Conservation (phyloP, 2,113 vertebrate genomes). For the Carassius auratus region DNA sequence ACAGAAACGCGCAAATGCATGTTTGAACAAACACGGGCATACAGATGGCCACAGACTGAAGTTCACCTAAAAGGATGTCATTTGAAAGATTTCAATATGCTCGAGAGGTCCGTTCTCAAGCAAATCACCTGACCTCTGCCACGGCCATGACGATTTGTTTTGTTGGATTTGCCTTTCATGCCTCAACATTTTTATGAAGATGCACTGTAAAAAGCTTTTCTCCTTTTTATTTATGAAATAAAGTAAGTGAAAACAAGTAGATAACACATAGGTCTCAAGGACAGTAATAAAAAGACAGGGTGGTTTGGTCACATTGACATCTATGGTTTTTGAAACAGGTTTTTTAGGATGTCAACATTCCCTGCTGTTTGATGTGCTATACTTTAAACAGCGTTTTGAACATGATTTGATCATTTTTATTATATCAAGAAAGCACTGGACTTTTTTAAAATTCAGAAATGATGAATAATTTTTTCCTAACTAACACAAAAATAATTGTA, state of each 20-base stretch:
- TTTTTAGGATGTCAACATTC: not conserved
- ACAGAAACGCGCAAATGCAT: slow-evolving; percentile 55
- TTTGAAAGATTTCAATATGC: slow-evolving; percentile 4
- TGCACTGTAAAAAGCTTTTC: not conserved
- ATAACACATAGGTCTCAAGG: not conserved
- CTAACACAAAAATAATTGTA: not conserved
- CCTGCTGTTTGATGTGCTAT: not conserved
- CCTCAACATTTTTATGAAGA: not conserved
- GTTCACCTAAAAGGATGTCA: slow-evolving; percentile 35
- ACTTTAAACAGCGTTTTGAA: not conserved
- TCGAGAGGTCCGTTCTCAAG: not conserved
- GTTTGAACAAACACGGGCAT: slow-evolving; percentile 49
- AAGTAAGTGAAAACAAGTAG: not conserved
- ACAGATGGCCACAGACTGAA: slow-evolving; percentile 33
- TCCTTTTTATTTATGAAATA: not conserved
- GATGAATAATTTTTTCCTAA: not conserved
- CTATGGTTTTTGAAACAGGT: not conserved
- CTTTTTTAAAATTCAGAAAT: not conserved
- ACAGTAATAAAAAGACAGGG: not conserved
- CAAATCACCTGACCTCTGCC: slow-evolving; percentile 18
- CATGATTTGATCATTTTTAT: not conserved
- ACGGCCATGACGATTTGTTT: not conserved
- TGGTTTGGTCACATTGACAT: not conserved
- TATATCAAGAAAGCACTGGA: not conserved
- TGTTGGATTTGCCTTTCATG: not conserved